These are phyloP conservation scores for Sebastiscus albofasciatus DNA, from an alignment of 2,797 vertebrate genomes.

Conservation along the genomic window DNA sequence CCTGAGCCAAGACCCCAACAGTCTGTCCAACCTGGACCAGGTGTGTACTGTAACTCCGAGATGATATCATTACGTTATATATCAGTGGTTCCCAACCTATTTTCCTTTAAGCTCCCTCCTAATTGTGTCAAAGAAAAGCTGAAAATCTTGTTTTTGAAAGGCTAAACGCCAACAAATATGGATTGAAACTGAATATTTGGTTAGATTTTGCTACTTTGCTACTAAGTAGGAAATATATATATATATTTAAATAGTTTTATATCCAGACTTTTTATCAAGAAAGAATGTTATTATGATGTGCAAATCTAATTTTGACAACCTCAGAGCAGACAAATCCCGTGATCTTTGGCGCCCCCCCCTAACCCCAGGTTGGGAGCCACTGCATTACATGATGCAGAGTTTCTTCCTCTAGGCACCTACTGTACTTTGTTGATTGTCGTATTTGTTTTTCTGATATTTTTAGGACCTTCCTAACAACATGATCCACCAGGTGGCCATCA, in stretches of 20 bases:
- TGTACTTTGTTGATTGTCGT: background rate
- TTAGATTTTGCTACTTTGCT: too few relatives aligned
- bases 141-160: too few relatives aligned
- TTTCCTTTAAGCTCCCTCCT: too few relatives aligned
- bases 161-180: too few relatives aligned
- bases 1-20: conserved; percentile 96
- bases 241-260: accelerated
- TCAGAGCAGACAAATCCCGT: too few relatives aligned
- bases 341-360: too few relatives aligned
- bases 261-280: accelerated
- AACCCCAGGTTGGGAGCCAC: too few relatives aligned
- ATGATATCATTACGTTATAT: background rate
- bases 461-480: conserved; percentile 99
- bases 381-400: background rate
- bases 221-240: too few relatives aligned
- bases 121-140: too few relatives aligned
- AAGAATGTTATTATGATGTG: too few relatives aligned
- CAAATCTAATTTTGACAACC: too few relatives aligned
- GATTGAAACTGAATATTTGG: too few relatives aligned
- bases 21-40: conserved; percentile 97
- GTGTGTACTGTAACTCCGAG: conserved; percentile 62
- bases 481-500: conserved; percentile 98
- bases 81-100: background rate
- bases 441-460: conserved; percentile 1
- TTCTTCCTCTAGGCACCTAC: background rate